Percentiles rank a stretch among this genome's conserved stretches.
Evolutionary conservation across 2,797 vertebrate species (phyloP).

Genomic region (Atherinosoma microstoma): DNA sequence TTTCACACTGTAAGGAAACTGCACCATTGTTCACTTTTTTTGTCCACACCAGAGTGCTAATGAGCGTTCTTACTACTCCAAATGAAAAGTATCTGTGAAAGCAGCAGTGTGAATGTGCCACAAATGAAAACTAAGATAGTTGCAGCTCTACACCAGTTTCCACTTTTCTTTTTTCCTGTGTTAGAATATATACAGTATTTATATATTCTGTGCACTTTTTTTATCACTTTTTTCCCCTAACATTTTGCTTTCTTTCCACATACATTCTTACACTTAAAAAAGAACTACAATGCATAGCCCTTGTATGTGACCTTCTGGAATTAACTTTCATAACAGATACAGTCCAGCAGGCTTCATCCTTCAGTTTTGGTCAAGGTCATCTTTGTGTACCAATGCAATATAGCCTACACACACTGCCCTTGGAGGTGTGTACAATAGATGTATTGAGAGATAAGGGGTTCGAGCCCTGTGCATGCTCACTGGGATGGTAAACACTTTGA

Average conservation of each 20-base stretch:
- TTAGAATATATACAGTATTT: background rate
- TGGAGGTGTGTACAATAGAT: constrained; percentile 39
- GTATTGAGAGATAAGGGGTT: constrained; percentile 62
- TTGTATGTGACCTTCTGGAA: constrained; percentile 67
- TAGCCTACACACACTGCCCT: constrained; percentile 35
- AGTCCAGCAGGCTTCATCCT: constrained; percentile 65
- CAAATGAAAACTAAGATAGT: background rate
- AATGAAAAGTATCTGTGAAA: background rate
- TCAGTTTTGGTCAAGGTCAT: constrained; percentile 75
- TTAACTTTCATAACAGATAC: constrained; percentile 77
- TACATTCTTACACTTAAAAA: constrained; percentile 24
- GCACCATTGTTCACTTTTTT: too few species aligned
- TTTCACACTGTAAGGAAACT: too few species aligned
- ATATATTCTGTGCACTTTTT: constrained; percentile 20
- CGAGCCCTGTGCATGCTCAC: constrained; percentile 53
- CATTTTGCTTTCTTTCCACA: background rate
- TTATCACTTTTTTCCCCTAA: background rate
- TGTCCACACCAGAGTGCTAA: too few species aligned
- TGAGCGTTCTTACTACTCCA: too few species aligned
- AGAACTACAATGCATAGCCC: constrained; percentile 46
- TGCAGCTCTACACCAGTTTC: background rate
- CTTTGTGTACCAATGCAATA: constrained; percentile 54
- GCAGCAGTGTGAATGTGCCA: background rate
- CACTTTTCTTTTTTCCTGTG: background rate
- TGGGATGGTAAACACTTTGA: constrained; percentile 63